Base-by-base conservation (phyloP, 2,797 vertebrate genomes). In the Anguilla megastoma region DNA sequence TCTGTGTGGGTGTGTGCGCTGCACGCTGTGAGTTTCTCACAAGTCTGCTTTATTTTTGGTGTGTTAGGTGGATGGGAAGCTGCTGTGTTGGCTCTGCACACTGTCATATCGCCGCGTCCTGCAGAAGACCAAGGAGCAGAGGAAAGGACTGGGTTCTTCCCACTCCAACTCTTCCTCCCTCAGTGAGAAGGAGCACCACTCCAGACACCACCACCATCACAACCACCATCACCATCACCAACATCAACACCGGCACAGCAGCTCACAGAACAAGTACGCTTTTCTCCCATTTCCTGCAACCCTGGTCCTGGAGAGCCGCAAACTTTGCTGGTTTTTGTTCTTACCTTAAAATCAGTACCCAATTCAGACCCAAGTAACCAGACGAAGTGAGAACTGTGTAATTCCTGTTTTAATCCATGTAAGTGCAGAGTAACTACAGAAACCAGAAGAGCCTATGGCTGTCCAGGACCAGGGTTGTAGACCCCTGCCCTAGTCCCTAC, bases 111-210 rank as follows among this genome's bases (percentile, higher is more conserved):
- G 99, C 85, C 97, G 98, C 21, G 99, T 99, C 90, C 96, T 99
- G 86, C 99, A 99, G 94, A 99, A 99, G 96, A 99, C 99, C 80
- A 99, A 99, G 94, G 99, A 99, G 89, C 99, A 99, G 90, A 96
- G 98, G 91, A 99, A 99, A 94, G 98, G 97, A 92, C 96, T 99
- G 3, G 97, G 98, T 88, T 97, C 98, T 66, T 97, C 97, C 30
- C 97, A 97, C 92, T 97, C 99, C 85, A 99, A 99, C 93, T 98
- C 98, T 9, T 98, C 98, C 0, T 98, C 98, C 0, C 95, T 99
- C 89, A 95, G 97, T 0, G 99, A 99, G 92, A 99, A 99, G 96
- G 99, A 99, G 91, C 98, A 98, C 93, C 98, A 97, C 95, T 96
- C 97, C 94, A 95, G 97, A 90, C 96, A 97, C 90, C 98, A 99